Conservation (phyloP, 2,888 invertebrate genomes). For the Smittia aterrima region DNA sequence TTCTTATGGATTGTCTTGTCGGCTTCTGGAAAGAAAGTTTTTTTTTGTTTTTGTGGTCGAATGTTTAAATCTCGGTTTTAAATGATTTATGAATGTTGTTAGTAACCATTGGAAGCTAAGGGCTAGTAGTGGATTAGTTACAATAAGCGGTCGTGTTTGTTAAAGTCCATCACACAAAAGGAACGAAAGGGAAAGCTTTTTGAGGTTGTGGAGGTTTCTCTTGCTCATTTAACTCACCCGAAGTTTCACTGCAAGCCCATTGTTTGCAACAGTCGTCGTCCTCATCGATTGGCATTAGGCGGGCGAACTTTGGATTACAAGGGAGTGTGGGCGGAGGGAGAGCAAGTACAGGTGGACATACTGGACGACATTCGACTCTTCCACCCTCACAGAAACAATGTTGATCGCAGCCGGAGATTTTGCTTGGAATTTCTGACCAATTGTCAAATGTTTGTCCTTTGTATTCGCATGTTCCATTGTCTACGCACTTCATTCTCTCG, state of each 20-base stretch:
- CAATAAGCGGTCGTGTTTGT: neutral
- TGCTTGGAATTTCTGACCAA: constrained; percentile 77
- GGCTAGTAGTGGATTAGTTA: neutral
- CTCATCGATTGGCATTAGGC: constrained; percentile 60
- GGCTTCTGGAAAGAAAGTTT: constrained; percentile 46
- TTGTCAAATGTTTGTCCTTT: constrained; percentile 64
- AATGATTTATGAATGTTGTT: constrained; percentile 31
- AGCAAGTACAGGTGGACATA: constrained; percentile 74
- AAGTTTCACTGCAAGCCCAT: constrained; percentile 61
- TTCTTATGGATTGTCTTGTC: constrained; percentile 42
- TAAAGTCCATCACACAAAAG: constrained; percentile 7
- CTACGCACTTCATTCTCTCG: constrained; percentile 70
- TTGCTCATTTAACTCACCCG: constrained; percentile 43
- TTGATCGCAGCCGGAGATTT: constrained; percentile 74
- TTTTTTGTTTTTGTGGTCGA: constrained; percentile 42
- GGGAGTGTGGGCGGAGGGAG: constrained; percentile 71
- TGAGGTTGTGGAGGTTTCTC: neutral
- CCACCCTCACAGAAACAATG: constrained; percentile 87
- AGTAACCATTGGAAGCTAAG: neutral
- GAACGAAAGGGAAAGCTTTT: neutral
- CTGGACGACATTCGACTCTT: constrained; percentile 77
- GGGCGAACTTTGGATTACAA: constrained; percentile 68
- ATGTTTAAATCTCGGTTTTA: constrained; percentile 28
- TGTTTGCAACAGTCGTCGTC: constrained; percentile 83
- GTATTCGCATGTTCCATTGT: constrained; percentile 78